Conservation (phyloP, 2,797 vertebrate genomes). For the Pelochelys cantorii region DNA sequence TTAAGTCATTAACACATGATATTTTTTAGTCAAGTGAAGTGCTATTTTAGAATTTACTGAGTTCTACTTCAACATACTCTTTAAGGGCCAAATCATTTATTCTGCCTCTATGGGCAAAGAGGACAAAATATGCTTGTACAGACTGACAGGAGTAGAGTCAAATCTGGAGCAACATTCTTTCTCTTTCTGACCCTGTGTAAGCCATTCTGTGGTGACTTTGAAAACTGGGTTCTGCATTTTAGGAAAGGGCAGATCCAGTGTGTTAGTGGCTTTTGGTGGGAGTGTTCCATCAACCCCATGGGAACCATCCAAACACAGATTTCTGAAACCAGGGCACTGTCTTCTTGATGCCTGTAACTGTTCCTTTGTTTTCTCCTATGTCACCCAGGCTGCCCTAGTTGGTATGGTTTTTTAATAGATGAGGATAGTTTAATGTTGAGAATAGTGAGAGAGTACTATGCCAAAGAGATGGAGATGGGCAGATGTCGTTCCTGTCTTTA, state of each 20-base stretch:
- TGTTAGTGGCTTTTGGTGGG: not conserved
- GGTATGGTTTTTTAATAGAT: not conserved
- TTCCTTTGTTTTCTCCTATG: not conserved
- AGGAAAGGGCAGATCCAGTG: not conserved
- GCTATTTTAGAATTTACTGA: not conserved
- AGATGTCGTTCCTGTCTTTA: not conserved
- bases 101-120: not conserved
- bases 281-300: not conserved
- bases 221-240: not conserved
- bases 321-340: not conserved
- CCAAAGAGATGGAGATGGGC: not conserved
- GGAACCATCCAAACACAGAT: not conserved
- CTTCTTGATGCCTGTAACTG: not conserved
- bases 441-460: not conserved
- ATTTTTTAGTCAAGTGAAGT: not conserved
- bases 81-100: not conserved
- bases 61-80: not conserved
- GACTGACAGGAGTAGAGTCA: not conserved
- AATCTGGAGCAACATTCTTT: not conserved
- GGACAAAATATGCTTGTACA: not conserved
- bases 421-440: not conserved
- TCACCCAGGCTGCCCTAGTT: not conserved
- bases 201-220: not conserved
- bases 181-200: not conserved
- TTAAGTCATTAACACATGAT: not conserved